A percentile compares a stretch with the other conserved stretches of the same genome.
Evolutionary conservation across 2,797 vertebrate species (phyloP).

Genomic region (Erithacus rubecula): DNA sequence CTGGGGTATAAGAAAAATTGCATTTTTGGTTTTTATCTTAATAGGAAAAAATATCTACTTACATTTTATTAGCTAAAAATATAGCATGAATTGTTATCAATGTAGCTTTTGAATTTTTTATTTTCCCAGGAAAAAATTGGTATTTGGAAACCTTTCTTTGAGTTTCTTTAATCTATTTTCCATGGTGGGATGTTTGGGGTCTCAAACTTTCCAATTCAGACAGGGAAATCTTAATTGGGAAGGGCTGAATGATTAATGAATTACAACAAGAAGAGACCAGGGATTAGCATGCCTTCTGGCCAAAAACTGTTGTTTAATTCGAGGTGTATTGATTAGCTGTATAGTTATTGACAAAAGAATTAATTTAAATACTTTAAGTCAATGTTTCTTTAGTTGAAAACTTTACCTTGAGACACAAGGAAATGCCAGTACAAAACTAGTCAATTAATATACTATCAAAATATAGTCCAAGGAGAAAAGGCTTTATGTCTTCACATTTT

Average conservation of each 20-base stretch:
- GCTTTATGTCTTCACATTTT: slow-evolving; percentile 8
- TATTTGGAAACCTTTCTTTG: not conserved
- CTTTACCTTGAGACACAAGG: slow-evolving; percentile 64
- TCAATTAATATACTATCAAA: slow-evolving; percentile 62
- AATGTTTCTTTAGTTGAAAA: slow-evolving; percentile 75
- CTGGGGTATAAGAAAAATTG: slow-evolving; percentile 29
- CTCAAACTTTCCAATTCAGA: slow-evolving; percentile 15
- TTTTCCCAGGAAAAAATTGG: not conserved
- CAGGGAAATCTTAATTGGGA: not conserved
- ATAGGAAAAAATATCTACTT: slow-evolving; percentile 60
- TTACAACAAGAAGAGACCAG: slow-evolving; percentile 60
- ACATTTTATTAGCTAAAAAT: slow-evolving; percentile 61
- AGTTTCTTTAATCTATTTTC: not conserved
- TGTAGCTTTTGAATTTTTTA: not conserved
- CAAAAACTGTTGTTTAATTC: slow-evolving; percentile 76
- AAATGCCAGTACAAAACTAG: slow-evolving; percentile 55
- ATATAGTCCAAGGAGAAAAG: slow-evolving; percentile 22
- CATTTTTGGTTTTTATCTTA: slow-evolving; percentile 58
- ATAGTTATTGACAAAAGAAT: slow-evolving; percentile 79
- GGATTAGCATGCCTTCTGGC: slow-evolving; percentile 70
- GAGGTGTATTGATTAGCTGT: slow-evolving; percentile 78
- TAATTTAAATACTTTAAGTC: slow-evolving; percentile 81
- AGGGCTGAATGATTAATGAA: slow-evolving; percentile 68
- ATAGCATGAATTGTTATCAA: not conserved
- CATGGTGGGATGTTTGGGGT: not conserved